Evolutionary conservation across 2,113 vertebrate genomes (phyloP), one percentile per base, ranked within the genome.

Genomic region (Caloenas nicobarica): DNA sequence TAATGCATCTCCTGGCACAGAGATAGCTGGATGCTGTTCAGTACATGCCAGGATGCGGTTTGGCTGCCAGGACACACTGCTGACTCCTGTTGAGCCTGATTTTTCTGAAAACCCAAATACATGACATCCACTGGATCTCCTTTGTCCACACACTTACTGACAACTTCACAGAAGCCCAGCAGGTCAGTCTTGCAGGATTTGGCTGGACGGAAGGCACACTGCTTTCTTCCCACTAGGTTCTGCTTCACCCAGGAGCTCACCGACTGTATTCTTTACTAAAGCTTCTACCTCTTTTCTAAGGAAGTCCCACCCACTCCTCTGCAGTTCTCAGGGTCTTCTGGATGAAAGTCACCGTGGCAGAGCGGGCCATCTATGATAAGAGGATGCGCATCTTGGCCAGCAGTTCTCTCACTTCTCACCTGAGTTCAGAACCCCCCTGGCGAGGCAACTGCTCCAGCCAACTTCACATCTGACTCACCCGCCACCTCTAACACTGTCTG

Each of bases 371-470:
- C 66, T 66, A 25, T 26, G 66, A 12, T 17, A 74, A 74, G 2
- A 29, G 5, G 15, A 23, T 38, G 66, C 33, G 34, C 4, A 33
- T 26, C 15, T 21, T 26, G 53, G 58, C 60, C 61, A 85, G 56
- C 40, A 78, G 50, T 38, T 77, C 48, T 62, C 51, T 16, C 33
- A 36, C 29, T 54, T 68, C 48, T 84, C 44, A 51, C 21, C 25
- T 0, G 1, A 76, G 42, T 19, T 46, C 54, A 60, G 74, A 84
- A 60, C 3, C 11, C 28, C 13, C 28, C n/a, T 4, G 1, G 54
- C 1, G 0, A 81, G 28, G 36, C 16, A 6, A 40, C 34, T 0
- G 3, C 33, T 70, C 17, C 1, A 5, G 16, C 10, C 44, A 50
- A 77, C 54, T 36, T 60, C 58, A 36, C 7, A 7, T 16, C 36